Base-by-base conservation (phyloP, 2,797 vertebrate species). In the Tapera naevia region DNA sequence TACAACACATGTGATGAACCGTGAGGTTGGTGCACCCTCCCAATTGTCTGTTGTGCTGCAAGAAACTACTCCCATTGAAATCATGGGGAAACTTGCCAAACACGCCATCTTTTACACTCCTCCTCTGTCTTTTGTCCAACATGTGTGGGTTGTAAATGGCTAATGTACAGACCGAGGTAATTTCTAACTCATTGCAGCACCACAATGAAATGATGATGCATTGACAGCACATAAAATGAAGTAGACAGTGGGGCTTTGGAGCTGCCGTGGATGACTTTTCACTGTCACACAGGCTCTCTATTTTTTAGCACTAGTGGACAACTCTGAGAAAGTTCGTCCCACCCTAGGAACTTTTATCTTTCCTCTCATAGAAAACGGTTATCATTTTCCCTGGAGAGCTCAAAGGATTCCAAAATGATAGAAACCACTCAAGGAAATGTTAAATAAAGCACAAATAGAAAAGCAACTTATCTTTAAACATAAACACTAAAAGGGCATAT, bases 401-500 rank as follows among this genome's bases (percentile, higher is more conserved):
- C 83, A 94, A 78, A 86, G 32, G 35, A 80, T 73, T 71, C 32
- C 21, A 27, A 43, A 78, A 91, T 94, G 79, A 92, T n/a, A 88
- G 83, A 94, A 97, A 93, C 67, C 91, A 95, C 74, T 95, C 86
- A 89, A 86, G 71, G 78, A 89, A 82, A 93, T 75, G 70, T 95
- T 90, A 89, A 90, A 64, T 90, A 89, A 78, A 76, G 72, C 86
- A 92, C 85, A 92, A 95, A 93, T 30, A 88, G 86, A 88, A 88
- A 95, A 80, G 64, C 81, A 92, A 91, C 84, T 88, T 95, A 95
- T 97, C 93, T 91, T 85, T 43, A 45, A 82, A 91, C 61, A 70
- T 93, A 96, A 96, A 97, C 94, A 91, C 41, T 81, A 94, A 85
- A 71, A 64, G 57, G 93, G 51, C 87, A 94, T 72, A 80, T 93